A percentile compares a stretch with the other conserved stretches of the same genome.
Evolutionary conservation across 1,140 invertebrate genomes (phyloP).

Genomic region (Brachionus sp.): DNA sequence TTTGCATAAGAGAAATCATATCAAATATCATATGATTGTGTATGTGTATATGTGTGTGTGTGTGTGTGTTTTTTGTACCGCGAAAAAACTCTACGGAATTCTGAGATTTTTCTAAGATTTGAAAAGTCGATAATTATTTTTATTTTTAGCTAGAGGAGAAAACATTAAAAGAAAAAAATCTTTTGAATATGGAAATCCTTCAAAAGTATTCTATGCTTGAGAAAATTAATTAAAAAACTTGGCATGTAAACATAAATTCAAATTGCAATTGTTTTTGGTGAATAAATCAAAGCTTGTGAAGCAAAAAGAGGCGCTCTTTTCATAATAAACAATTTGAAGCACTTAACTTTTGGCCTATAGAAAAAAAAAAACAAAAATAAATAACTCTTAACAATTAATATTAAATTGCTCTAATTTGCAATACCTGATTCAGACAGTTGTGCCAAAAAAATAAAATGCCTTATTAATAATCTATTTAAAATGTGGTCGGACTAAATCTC

Average conservation of each 20-base stretch:
- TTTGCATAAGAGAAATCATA: conserved; percentile 34
- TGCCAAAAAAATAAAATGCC: not conserved
- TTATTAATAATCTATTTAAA: conserved; percentile 33
- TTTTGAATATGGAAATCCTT: not conserved
- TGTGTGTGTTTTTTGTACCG: not conserved
- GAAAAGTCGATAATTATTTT: conserved; percentile 31
- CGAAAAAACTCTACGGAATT: conserved; percentile 5
- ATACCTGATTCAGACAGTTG: not conserved
- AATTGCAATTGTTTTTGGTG: not conserved
- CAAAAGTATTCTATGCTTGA: conserved; percentile 32
- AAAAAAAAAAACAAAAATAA: not conserved
- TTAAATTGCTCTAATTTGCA: not conserved
- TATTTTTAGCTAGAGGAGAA: not conserved
- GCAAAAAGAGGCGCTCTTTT: not conserved
- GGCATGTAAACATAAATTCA: conserved; percentile 17
- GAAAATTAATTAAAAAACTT: conserved; percentile 40
- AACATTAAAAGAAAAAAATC: not conserved
- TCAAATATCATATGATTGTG: conserved; percentile 2
- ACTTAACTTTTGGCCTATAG: not conserved
- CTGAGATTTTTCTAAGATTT: conserved; percentile 23
- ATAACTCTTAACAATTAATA: not conserved
- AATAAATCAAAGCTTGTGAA: not conserved
- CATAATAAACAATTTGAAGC: conserved; percentile 20
- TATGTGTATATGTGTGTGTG: not conserved
- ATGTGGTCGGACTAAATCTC: not conserved